Percentiles rank a stretch among this genome's conserved stretches.
Conservation (phyloP, 2,888 invertebrate species). For the Rapana venosa region DNA sequence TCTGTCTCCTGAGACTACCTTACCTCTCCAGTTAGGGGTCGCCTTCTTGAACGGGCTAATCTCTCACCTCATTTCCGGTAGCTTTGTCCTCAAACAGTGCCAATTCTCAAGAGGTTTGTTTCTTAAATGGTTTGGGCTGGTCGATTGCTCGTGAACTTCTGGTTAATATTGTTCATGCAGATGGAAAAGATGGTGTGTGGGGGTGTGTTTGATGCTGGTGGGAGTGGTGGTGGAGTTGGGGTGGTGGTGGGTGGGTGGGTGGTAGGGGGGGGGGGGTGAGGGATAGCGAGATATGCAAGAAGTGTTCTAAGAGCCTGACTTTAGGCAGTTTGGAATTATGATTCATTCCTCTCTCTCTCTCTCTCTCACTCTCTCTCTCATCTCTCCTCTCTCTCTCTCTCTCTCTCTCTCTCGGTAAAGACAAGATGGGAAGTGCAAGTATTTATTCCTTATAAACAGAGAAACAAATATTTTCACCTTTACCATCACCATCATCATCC, state of each 20-base stretch:
- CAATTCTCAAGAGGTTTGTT: not conserved
- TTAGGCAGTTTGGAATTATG: not conserved
- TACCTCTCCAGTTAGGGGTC: not conserved
- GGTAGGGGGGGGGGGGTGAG: not conserved
- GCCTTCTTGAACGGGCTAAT: not conserved
- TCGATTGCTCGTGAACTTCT: not conserved
- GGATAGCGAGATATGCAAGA: not conserved
- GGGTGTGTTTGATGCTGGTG: not conserved
- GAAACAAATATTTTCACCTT: conserved; percentile 1
- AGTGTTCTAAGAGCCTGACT: not conserved
- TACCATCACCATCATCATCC: conserved; percentile 37
- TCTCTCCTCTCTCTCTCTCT: not conserved
- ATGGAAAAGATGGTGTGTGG: not conserved
- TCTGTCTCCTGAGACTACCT: too few relatives aligned
- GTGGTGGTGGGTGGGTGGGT: not conserved
- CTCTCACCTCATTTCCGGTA: not conserved
- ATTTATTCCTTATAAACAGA: not conserved
- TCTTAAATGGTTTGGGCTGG: not conserved
- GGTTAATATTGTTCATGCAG: not conserved
- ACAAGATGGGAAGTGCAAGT: too few relatives aligned
- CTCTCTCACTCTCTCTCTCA: not conserved
- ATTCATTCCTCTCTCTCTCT: not conserved
- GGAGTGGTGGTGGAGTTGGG: not conserved
- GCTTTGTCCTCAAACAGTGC: not conserved
- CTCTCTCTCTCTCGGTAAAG: too few relatives aligned